A percentile compares a stretch with the other conserved stretches of the same genome.
These are phyloP conservation scores for Xanthorhoe designata DNA, from an alignment of 2,888 invertebrate genomes.

Conservation along the genomic window DNA sequence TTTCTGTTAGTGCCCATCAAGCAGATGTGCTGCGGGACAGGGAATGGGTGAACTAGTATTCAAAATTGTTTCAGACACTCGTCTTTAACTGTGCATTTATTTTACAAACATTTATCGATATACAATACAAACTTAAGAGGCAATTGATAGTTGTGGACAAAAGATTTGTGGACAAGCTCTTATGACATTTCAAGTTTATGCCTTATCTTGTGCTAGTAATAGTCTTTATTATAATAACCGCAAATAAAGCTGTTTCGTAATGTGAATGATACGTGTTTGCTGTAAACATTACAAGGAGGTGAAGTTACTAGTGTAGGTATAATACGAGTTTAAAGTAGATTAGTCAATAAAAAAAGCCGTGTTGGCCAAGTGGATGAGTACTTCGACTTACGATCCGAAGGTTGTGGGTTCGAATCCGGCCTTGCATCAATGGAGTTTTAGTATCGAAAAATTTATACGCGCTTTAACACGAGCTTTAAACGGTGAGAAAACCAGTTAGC, in stretches of 20 bases:
- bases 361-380: too few species aligned
- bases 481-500: too few species aligned
- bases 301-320: background rate
- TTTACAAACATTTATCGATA: constrained; percentile 13
- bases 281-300: background rate
- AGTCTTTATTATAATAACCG: constrained; percentile 5
- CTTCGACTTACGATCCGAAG: too few species aligned
- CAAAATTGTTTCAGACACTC: background rate
- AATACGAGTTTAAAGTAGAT: too few species aligned
- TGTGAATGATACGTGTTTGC: constrained; percentile 7
- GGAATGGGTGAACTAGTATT: background rate
- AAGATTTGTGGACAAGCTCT: background rate
- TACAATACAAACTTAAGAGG: background rate
- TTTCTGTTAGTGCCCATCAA: too few species aligned
- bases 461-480: too few species aligned
- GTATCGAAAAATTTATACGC: too few species aligned
- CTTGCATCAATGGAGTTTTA: too few species aligned
- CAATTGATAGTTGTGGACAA: constrained; percentile 9
- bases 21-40: too few species aligned
- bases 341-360: too few species aligned
- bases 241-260: constrained; percentile 8
- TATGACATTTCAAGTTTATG: constrained; percentile 16
- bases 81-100: constrained; percentile 6
- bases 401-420: too few species aligned
- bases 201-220: constrained; percentile 11